phyloP scores from a whole-genome alignment of 2,888 invertebrate genomes.

The Agonopterix subpropinquella region DNA sequence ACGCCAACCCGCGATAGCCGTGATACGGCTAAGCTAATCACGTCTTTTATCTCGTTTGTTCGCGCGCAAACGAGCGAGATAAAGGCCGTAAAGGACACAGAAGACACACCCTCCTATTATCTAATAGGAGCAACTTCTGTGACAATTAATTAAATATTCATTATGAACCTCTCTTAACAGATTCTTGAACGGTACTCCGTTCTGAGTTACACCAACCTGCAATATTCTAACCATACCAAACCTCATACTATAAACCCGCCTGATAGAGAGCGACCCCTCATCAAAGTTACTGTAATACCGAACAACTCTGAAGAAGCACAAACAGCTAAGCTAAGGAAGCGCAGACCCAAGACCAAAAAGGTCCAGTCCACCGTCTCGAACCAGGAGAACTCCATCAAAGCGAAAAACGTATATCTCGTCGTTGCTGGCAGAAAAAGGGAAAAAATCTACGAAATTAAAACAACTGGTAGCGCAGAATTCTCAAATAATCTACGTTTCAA shows the following conservation, averaged over 20 bases:
- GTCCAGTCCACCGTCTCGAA: constrained; percentile 35
- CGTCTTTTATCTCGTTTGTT: too few relatives aligned
- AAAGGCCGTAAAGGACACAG: too few relatives aligned
- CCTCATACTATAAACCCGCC: background rate
- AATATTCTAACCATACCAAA: constrained; percentile 7
- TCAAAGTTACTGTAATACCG: constrained; percentile 48
- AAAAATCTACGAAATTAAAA: constrained; percentile 42
- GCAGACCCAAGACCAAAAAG: constrained; percentile 19
- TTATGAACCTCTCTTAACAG: constrained; percentile 18
- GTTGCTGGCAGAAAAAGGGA: constrained; percentile 34
- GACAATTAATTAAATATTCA: too few relatives aligned
- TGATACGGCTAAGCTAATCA: too few relatives aligned
- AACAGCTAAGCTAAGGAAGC: constrained; percentile 20
- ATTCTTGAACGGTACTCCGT: constrained; percentile 26
- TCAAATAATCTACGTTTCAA: constrained; percentile 18
- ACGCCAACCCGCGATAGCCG: too few relatives aligned
- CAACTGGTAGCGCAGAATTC: constrained; percentile 39
- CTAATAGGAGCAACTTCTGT: too few relatives aligned
- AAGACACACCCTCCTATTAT: too few relatives aligned
- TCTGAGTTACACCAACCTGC: constrained; percentile 21
- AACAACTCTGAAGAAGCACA: constrained; percentile 24
- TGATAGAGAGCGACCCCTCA: constrained; percentile 32
- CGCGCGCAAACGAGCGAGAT: too few relatives aligned
- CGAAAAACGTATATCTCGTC: constrained; percentile 36
- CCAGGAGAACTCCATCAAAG: constrained; percentile 34